phyloP scores from a whole-genome alignment of 1,140 invertebrate genomes.

The Apis dorsata region DNA sequence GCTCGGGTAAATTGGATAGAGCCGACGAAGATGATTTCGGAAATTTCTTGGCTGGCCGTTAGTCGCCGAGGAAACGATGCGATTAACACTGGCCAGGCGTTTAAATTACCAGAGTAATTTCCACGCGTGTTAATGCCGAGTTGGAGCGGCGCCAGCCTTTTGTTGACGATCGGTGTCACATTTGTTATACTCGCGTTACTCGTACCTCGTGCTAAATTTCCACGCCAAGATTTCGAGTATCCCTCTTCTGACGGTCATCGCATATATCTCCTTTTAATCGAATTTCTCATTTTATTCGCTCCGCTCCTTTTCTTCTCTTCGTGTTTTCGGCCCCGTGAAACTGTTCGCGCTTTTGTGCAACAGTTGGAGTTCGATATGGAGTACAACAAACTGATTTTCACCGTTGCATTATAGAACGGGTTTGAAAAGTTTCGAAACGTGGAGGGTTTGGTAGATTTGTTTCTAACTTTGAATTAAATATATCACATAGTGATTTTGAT shows the following conservation, averaged over 20 bases:
- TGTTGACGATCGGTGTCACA: constrained; percentile 59
- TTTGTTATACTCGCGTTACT: constrained; percentile 53
- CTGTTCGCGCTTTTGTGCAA: constrained; percentile 3
- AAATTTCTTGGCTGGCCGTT: neutral
- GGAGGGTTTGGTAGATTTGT: no score
- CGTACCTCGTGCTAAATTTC: constrained; percentile 37
- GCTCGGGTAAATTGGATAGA: no score
- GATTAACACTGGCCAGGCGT: constrained; percentile 51
- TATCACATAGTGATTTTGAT: no score
- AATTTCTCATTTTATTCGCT: neutral
- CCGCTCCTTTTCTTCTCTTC: neutral
- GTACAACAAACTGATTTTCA: neutral
- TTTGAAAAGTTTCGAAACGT: neutral
- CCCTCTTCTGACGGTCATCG: neutral
- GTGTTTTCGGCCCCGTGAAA: neutral
- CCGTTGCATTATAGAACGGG: neutral
- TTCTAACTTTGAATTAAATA: neutral
- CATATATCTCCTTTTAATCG: no score
- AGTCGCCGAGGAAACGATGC: neutral
- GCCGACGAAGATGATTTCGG: neutral
- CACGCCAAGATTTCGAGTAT: constrained; percentile 9
- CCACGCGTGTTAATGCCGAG: constrained; percentile 53
- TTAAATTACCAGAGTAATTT: constrained; percentile 57
- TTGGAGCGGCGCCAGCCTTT: constrained; percentile 54
- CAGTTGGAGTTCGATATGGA: neutral